phyloP scores from a whole-genome alignment of 2,888 invertebrate species.

The Lycocerus yunnanus region DNA sequence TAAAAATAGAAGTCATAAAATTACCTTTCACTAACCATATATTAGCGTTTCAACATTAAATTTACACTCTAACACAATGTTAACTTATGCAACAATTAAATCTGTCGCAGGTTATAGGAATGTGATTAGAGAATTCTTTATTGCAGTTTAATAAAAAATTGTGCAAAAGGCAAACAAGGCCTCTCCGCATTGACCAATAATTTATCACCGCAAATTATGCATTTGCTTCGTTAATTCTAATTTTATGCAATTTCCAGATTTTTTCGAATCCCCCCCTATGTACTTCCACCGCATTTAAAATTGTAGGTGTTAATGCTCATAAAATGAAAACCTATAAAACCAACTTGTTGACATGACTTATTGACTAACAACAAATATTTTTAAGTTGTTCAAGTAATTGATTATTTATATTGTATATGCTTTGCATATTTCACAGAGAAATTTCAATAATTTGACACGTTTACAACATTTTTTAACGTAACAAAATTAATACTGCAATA shows the following conservation, averaged over 20 bases:
- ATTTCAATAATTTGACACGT: background rate
- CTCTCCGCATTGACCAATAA: background rate
- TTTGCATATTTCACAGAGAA: background rate
- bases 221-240: background rate
- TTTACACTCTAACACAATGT: constrained; percentile 27
- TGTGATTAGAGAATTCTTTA: background rate
- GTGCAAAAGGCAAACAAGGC: background rate
- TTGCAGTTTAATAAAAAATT: background rate
- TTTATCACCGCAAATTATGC: background rate
- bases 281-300: background rate
- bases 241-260: background rate
- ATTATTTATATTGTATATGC: background rate
- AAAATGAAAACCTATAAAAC: background rate
- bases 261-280: background rate
- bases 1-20: constrained; percentile 21
- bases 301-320: background rate
- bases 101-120: background rate
- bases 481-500: background rate
- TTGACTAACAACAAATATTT: background rate
- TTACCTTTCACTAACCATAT: constrained; percentile 33
- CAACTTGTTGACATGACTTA: background rate
- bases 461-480: background rate
- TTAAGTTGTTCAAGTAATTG: background rate
- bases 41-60: constrained; percentile 25
- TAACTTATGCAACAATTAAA: constrained; percentile 23